A percentile compares a stretch with the other conserved stretches of the same genome.
Conservation (phyloP, 1,140 invertebrate genomes). For the Trachelipus rathkii region DNA sequence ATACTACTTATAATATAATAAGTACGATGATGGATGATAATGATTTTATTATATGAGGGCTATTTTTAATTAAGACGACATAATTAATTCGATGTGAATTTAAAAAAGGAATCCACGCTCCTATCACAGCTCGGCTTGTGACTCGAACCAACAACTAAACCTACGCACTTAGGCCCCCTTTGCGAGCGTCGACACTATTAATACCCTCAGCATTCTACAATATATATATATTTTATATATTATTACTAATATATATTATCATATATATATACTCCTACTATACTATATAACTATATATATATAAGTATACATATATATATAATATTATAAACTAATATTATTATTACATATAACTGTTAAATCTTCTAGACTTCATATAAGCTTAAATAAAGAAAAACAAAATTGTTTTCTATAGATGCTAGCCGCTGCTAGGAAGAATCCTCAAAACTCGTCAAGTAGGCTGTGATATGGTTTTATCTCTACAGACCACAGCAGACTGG, state of each 20-base stretch:
- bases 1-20: too few species aligned
- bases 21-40: too few species aligned
- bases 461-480: slow-evolving; percentile 49
- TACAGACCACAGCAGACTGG: slow-evolving; percentile 49
- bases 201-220: background rate
- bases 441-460: slow-evolving; percentile 50
- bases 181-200: slow-evolving; percentile 52
- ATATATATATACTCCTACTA: too few species aligned
- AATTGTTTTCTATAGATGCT: background rate
- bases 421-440: slow-evolving; percentile 18
- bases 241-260: too few species aligned
- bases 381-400: background rate
- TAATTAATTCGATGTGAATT: too few species aligned
- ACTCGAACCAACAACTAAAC: slow-evolving; percentile 65
- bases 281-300: too few species aligned
- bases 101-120: slow-evolving; percentile 51
- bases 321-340: too few species aligned
- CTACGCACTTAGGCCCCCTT: slow-evolving; percentile 81
- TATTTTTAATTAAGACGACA: too few species aligned
- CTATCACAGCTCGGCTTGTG: slow-evolving; percentile 86
- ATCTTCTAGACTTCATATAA: background rate
- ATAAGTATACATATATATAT: background rate
- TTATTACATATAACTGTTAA: background rate
- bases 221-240: too few species aligned
- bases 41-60: too few species aligned